These are phyloP conservation scores for Naja naja DNA, from an alignment of 2,113 vertebrate genomes.

Conservation along the genomic window DNA sequence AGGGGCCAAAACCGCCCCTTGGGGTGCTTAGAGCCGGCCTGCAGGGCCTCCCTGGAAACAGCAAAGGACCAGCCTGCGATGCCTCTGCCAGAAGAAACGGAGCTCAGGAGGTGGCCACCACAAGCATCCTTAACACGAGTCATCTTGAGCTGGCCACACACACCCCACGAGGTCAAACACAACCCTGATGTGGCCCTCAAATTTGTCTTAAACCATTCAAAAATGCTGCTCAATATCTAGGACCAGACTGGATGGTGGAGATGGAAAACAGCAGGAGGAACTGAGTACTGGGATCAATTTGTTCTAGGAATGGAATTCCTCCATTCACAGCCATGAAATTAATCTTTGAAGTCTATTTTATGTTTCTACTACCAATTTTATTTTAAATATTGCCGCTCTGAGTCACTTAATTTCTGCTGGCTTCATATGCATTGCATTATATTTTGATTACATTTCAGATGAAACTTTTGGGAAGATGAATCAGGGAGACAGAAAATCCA, in stretches of 20 bases:
- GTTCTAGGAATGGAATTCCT: neutral
- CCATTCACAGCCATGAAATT: neutral
- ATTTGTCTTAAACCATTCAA: neutral
- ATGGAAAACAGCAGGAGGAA: neutral
- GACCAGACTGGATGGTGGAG: neutral
- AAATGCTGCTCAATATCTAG: neutral
- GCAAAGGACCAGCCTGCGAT: no score
- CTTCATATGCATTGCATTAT: neutral
- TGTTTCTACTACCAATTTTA: neutral
- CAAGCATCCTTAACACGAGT: no score
- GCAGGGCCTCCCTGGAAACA: no score
- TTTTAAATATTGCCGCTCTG: neutral
- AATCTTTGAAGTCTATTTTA: neutral
- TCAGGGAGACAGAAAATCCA: neutral
- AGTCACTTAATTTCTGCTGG: neutral
- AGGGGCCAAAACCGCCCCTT: no score
- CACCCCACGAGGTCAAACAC: no score
- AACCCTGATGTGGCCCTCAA: no score
- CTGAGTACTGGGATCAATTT: neutral
- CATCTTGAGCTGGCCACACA: no score
- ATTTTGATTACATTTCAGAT: neutral
- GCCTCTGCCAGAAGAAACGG: no score
- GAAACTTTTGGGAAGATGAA: neutral
- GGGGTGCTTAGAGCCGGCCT: no score
- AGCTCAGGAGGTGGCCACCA: no score